Evolutionary conservation across 2,113 vertebrate genomes (phyloP).

Genomic region (Sander vitreus): DNA sequence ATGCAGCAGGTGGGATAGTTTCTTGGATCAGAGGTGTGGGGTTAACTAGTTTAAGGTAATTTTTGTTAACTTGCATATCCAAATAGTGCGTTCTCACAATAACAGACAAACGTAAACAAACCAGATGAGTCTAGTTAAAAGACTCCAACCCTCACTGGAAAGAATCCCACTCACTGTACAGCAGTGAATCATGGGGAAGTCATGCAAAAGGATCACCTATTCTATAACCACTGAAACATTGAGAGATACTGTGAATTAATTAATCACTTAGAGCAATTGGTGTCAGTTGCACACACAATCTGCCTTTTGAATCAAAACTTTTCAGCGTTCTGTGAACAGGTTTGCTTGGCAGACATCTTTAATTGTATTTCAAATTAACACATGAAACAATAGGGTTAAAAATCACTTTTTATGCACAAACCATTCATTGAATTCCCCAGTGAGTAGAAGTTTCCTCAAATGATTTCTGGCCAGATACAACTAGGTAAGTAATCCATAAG

Average conservation of each 20-base stretch:
- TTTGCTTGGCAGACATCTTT: neutral
- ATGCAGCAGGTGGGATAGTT: neutral
- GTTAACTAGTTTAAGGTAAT: neutral
- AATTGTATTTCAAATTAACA: neutral
- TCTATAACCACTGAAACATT: neutral
- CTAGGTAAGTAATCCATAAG: no score
- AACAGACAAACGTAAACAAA: neutral
- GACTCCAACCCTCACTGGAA: neutral
- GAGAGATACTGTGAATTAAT: neutral
- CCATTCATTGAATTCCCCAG: neutral
- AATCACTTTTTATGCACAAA: neutral
- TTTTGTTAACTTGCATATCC: neutral
- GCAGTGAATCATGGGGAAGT: neutral
- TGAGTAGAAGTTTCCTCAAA: neutral
- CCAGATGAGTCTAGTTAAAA: neutral
- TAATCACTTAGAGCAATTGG: no score
- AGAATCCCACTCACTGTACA: neutral
- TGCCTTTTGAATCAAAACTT: neutral
- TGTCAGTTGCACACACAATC: neutral
- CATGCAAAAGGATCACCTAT: neutral
- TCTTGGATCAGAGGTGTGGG: neutral
- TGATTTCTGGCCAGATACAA: neutral
- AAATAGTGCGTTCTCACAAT: neutral
- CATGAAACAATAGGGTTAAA: neutral
- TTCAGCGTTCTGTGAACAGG: neutral